phyloP scores from a whole-genome alignment of 2,888 invertebrate genomes.

The Eupithecia abbreviata region DNA sequence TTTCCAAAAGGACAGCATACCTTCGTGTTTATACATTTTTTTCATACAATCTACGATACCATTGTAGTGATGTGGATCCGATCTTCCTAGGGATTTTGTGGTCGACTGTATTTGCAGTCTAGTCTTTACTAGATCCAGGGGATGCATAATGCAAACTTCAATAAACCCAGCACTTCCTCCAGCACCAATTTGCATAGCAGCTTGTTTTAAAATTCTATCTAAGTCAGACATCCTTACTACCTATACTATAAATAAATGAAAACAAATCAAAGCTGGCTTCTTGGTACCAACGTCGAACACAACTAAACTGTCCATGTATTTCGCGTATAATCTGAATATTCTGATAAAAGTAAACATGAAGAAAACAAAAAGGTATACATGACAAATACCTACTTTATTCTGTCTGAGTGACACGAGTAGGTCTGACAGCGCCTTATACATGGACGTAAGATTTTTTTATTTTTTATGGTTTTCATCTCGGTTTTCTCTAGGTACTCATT shows the following conservation, averaged over 20 bases:
- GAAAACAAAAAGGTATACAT: not conserved
- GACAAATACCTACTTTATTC: too few species aligned
- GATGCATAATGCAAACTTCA: conserved; percentile 98
- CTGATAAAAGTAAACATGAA: not conserved
- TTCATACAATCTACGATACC: conserved; percentile 94
- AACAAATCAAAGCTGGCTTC: not conserved
- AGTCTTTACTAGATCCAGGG: conserved; percentile 96
- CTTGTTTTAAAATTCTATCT: conserved; percentile 85
- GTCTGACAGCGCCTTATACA: not conserved
- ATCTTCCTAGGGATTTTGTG: conserved; percentile 49
- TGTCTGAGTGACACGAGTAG: not conserved
- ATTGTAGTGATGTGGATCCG: conserved; percentile 86
- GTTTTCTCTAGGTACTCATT: not conserved
- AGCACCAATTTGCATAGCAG: conserved; percentile 91
- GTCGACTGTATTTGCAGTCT: conserved; percentile 81
- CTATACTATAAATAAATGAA: not conserved
- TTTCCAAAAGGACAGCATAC: conserved; percentile 94
- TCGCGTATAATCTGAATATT: not conserved
- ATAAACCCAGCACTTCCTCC: conserved; percentile 97
- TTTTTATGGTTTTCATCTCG: not conserved
- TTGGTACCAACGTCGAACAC: not conserved
- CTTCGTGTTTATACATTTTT: conserved; percentile 95
- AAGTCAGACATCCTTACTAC: conserved; percentile 67
- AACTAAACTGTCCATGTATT: not conserved
- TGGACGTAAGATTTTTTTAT: not conserved